Percentiles rank a stretch among this genome's conserved stretches.
Conservation (phyloP, 2,113 vertebrate genomes). For the Oriolus oriolus region DNA sequence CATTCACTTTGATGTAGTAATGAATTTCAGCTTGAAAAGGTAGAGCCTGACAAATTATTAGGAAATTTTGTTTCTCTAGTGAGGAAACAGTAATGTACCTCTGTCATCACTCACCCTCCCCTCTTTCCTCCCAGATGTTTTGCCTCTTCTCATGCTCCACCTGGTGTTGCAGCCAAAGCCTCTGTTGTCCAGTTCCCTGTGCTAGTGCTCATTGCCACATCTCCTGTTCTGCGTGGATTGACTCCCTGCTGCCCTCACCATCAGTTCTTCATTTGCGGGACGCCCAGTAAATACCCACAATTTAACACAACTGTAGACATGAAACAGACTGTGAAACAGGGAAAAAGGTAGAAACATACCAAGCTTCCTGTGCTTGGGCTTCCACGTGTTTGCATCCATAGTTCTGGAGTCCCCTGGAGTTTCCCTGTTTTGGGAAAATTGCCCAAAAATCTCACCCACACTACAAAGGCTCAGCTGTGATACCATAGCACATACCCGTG, state of each 20-base stretch:
- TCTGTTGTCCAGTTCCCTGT: background rate
- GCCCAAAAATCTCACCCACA: background rate
- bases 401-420: background rate
- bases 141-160: background rate
- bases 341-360: background rate
- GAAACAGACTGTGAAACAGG: background rate
- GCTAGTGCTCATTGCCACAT: background rate
- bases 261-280: background rate
- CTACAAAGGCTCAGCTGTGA: background rate
- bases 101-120: background rate
- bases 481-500: background rate
- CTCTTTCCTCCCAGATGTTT: background rate
- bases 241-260: background rate
- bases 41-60: background rate
- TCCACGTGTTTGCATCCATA: fast-evolving
- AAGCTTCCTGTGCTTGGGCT: background rate
- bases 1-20: background rate
- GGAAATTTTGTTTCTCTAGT: background rate
- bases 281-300: background rate
- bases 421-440: background rate
- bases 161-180: background rate
- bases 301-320: background rate
- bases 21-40: background rate
- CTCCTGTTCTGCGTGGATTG: fast-evolving
- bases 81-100: background rate